These are phyloP conservation scores for Cyprinus carpio DNA, from an alignment of 2,113 vertebrate genomes.

Conservation along the genomic window DNA sequence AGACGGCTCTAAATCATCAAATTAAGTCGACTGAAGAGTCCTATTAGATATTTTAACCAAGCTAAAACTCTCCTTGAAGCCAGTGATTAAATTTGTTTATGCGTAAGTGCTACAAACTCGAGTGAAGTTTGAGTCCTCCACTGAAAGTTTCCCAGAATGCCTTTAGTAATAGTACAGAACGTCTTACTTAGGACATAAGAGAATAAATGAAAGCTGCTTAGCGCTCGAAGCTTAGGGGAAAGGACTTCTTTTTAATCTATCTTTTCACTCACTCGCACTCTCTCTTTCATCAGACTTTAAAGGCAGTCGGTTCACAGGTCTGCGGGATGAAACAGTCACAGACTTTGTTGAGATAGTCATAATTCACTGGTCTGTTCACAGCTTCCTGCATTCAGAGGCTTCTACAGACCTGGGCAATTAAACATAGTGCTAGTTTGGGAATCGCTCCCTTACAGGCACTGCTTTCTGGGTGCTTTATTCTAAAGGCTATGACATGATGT, in stretches of 20 bases:
- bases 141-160: slow-evolving; percentile 38
- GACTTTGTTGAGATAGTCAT: slow-evolving; percentile 34
- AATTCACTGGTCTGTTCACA: slow-evolving; percentile 34
- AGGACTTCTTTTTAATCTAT: slow-evolving; percentile 56
- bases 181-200: slow-evolving; percentile 49
- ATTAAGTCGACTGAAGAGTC: slow-evolving; percentile 37
- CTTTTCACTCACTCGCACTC: slow-evolving; percentile 16
- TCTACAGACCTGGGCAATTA: slow-evolving; percentile 22
- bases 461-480: slow-evolving; percentile 5
- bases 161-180: slow-evolving; percentile 45
- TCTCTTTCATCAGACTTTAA: slow-evolving; percentile 53
- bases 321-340: slow-evolving; percentile 43
- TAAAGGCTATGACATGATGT: slow-evolving; percentile 35
- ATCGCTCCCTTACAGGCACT: neutral
- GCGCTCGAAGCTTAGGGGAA: slow-evolving; percentile 47
- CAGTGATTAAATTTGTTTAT: slow-evolving; percentile 37
- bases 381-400: slow-evolving; percentile 15
- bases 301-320: slow-evolving; percentile 49
- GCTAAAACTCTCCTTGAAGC: slow-evolving; percentile 39
- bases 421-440: slow-evolving; percentile 19
- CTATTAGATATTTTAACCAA: slow-evolving; percentile 38
- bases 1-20: slow-evolving; percentile 44
- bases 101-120: slow-evolving; percentile 17
- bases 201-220: slow-evolving; percentile 52
- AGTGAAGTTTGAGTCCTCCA: slow-evolving; percentile 1